Conservation (phyloP, 1,140 invertebrate species). For the Callitettix versicolor region DNA sequence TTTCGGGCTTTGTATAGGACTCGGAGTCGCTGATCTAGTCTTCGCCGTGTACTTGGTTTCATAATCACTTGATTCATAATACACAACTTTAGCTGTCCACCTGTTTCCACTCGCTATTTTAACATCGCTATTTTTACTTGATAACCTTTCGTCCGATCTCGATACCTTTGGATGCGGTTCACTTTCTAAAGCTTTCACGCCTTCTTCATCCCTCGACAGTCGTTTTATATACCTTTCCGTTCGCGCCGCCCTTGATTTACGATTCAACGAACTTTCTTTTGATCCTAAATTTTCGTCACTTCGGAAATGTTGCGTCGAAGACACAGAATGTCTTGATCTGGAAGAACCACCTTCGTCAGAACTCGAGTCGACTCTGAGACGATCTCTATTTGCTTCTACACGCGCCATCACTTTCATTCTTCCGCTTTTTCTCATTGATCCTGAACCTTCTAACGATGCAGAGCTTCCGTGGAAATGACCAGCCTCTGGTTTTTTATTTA, state of each 20-base stretch:
- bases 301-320: constrained; percentile 42
- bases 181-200: constrained; percentile 10
- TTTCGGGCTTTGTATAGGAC: constrained; percentile 24
- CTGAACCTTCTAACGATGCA: constrained; percentile 38
- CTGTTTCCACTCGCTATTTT: constrained; percentile 13
- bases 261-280: constrained; percentile 41
- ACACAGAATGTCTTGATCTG: constrained; percentile 13
- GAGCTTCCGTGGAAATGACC: constrained; percentile 31
- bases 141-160: constrained; percentile 8
- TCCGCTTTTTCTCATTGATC: constrained; percentile 38
- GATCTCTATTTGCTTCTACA: constrained; percentile 50
- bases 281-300: constrained; percentile 53
- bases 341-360: constrained; percentile 54
- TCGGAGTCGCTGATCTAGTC: constrained; percentile 26
- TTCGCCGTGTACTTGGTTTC: constrained; percentile 22
- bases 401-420: constrained; percentile 47
- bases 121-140: constrained; percentile 1
- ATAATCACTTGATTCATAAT: constrained; percentile 30
- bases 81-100: constrained; percentile 27
- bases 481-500: constrained; percentile 17
- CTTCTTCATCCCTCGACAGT: constrained; percentile 53
- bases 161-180: constrained; percentile 1
- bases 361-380: constrained; percentile 48
- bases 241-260: constrained; percentile 50
- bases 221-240: constrained; percentile 69